Percentiles rank a stretch among this genome's conserved stretches.
phyloP scores from a whole-genome alignment of 2,797 vertebrate species.

The Anas capensis region DNA sequence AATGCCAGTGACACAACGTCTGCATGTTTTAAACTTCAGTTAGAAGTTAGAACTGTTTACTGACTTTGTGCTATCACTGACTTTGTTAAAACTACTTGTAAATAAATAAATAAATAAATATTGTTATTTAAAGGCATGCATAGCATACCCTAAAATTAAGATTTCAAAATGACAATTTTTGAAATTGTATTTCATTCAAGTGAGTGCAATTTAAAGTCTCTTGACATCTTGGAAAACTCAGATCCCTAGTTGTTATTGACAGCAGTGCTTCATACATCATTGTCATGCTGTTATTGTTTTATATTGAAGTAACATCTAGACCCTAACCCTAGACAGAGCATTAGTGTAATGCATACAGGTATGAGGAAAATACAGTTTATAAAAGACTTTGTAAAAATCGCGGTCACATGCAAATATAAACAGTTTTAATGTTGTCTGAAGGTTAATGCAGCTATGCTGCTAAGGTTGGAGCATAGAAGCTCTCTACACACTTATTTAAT shows the following conservation, averaged over 20 bases:
- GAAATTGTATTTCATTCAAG: background rate
- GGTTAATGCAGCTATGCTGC: background rate
- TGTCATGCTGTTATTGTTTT: background rate
- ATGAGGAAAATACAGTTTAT: background rate
- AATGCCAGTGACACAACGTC: background rate
- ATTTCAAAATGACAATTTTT: background rate
- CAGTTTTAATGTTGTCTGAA: background rate
- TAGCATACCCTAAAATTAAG: background rate
- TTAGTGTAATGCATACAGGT: background rate
- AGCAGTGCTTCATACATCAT: fast-evolving
- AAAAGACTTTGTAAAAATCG: conserved; percentile 4
- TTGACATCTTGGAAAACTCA: background rate
- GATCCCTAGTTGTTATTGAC: background rate
- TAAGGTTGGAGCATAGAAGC: background rate
- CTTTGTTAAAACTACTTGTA: background rate
- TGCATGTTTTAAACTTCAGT: background rate
- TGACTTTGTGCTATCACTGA: background rate
- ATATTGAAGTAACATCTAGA: background rate
- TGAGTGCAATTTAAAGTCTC: background rate
- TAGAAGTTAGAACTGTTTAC: background rate
- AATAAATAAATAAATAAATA: background rate
- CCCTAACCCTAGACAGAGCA: background rate
- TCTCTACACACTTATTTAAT: background rate
- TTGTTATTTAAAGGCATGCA: background rate
- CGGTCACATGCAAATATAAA: background rate